These are phyloP conservation scores for Andrena praecox DNA, from an alignment of 2,888 invertebrate genomes.

Conservation along the genomic window DNA sequence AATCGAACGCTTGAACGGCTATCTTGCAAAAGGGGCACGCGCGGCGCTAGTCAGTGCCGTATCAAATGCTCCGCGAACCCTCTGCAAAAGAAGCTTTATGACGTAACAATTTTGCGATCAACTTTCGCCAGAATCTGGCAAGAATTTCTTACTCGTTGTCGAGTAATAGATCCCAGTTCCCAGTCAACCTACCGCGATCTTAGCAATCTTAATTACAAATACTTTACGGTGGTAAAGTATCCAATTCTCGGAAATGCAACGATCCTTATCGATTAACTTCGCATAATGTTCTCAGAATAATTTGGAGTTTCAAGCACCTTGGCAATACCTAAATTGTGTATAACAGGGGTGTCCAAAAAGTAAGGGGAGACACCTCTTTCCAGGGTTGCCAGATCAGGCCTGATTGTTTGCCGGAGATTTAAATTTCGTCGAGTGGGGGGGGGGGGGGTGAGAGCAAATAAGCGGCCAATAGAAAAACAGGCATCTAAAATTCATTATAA, in stretches of 20 bases:
- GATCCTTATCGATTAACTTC: neutral
- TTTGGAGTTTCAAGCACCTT: neutral
- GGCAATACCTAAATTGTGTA: neutral
- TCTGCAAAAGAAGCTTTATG: neutral
- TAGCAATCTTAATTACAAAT: neutral
- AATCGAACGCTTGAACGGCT: neutral
- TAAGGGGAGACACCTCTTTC: too few species aligned
- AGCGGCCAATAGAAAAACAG: too few species aligned
- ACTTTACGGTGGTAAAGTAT: neutral
- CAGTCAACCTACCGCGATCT: neutral
- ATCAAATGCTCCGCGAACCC: neutral
- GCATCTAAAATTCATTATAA: too few species aligned
- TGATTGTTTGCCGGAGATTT: too few species aligned
- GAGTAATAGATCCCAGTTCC: neutral
- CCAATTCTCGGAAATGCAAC: neutral
- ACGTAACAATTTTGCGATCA: neutral
- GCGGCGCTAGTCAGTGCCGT: conserved; percentile 16
- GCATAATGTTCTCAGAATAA: neutral
- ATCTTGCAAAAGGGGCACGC: conserved; percentile 27
- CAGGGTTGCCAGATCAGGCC: too few species aligned
- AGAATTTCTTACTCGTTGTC: neutral
- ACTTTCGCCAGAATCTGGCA: neutral
- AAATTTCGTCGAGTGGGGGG: too few species aligned
- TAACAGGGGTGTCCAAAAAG: neutral
- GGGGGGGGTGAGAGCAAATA: too few species aligned